A percentile compares a stretch with the other conserved stretches of the same genome.
Conservation (phyloP, 2,888 invertebrate genomes). For the Ernsta delagoae region DNA sequence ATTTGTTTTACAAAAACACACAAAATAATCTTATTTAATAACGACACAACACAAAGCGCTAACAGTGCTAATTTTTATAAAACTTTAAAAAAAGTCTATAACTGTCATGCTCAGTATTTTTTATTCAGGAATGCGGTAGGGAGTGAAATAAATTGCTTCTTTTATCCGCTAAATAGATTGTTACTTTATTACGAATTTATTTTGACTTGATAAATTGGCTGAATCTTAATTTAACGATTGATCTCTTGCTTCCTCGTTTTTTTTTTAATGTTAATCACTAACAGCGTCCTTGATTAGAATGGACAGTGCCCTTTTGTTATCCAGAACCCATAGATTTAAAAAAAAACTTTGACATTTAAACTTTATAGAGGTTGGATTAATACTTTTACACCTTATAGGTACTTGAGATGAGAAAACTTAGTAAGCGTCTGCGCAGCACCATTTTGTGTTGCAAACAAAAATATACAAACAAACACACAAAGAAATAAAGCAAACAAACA, state of each 20-base stretch:
- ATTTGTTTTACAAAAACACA: too few relatives aligned
- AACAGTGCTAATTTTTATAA: too few relatives aligned
- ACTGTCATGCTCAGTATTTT: not conserved
- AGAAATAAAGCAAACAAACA: too few relatives aligned
- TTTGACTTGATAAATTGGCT: not conserved
- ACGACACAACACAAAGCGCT: too few relatives aligned
- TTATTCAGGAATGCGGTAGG: constrained; percentile 17
- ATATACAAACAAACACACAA: too few relatives aligned
- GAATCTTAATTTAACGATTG: constrained; percentile 3
- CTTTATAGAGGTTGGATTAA: too few relatives aligned
- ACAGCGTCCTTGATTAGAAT: not conserved
- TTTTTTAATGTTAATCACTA: not conserved
- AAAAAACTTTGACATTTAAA: not conserved
- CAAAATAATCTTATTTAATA: too few relatives aligned
- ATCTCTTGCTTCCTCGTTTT: not conserved
- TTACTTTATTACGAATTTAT: not conserved
- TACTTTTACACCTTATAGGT: too few relatives aligned
- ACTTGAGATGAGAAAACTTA: too few relatives aligned
- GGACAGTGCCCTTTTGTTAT: not conserved
- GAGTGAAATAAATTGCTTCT: constrained; percentile 11
- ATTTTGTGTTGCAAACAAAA: too few relatives aligned
- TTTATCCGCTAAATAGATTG: not conserved
- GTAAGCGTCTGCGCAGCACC: too few relatives aligned
- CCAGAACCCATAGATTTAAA: not conserved
- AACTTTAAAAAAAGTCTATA: too few relatives aligned